Evolutionary conservation across 2,113 vertebrate species (phyloP).

Genomic region (Catharus fuscescens): DNA sequence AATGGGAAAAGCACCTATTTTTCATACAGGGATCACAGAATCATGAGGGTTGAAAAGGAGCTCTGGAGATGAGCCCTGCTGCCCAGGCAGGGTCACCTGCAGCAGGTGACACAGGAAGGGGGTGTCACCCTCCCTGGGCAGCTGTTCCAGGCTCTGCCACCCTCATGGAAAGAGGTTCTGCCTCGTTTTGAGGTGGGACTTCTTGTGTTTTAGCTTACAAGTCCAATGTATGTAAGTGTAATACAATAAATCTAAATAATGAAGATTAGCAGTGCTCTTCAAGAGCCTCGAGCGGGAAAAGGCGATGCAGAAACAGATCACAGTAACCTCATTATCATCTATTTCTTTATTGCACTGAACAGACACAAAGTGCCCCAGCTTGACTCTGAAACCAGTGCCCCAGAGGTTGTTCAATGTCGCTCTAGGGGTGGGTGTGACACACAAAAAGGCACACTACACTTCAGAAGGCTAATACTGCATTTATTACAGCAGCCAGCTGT

Average conservation of each 20-base stretch:
- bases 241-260: not conserved
- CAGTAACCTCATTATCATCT: not conserved
- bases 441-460: no score
- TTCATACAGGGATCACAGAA: not conserved
- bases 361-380: not conserved
- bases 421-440: no score
- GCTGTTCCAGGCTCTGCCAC: not conserved
- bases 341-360: not conserved
- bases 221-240: no score
- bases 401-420: no score
- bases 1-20: not conserved
- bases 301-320: not conserved
- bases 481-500: no score
- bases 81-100: not conserved
- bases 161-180: not conserved
- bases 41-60: not conserved
- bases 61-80: not conserved
- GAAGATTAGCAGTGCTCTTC: not conserved
- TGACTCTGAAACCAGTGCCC: not conserved
- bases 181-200: not conserved
- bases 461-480: no score
- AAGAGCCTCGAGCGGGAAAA: accelerated
- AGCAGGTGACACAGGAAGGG: not conserved
- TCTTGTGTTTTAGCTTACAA: not conserved
- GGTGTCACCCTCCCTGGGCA: not conserved